Base-by-base conservation (phyloP, 2,888 invertebrate genomes). In the Amiota minor region DNA sequence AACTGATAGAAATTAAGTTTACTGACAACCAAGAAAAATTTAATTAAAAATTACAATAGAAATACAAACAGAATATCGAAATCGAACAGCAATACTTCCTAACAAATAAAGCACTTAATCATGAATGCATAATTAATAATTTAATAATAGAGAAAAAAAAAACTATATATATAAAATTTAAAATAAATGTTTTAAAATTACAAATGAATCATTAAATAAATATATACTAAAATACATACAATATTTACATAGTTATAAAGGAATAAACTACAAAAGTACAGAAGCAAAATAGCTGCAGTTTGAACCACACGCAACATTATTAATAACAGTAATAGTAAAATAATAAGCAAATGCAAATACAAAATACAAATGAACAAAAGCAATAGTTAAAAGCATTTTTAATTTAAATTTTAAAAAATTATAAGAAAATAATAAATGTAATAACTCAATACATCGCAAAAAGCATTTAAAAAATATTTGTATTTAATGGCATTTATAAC, bases 1-100 rank as follows among this genome's bases (percentile, higher is more conserved):
- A 79, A 83, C 84, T 85, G 80, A 82, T 83, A 79, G 82, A 78
- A 35, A 73, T 80, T 80, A 80, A 83, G 83, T 78, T 79, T 64
- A n/a, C 23, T 45, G 46, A 35, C 35, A 35, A 35, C 35, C 2
- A 35, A 35, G 35, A 35, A 35, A 35, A 4, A 35, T 35, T 35
- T 12, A 23, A 53, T n/a, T 46, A 16, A 9, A 10, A 12, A n/a
- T n/a, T 59, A 20, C 0, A 14, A 12, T 18, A 18, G 18, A 18
- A 16, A 14, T 16, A 55, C 9, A 55, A n/a, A n/a, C 16, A 56
- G 3, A 20, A n/a, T 18, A 62, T 45, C 35, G 14, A 35, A 59
- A 35, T 6, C 35, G 35, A 35, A 65, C 10, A 65, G 47, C 65
- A 47, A 47, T 47, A 18, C 65, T 65, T 65, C 65, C 65, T 65